Evolutionary conservation across 2,888 invertebrate genomes (phyloP).

Genomic region (Tryphoninae sp.): DNA sequence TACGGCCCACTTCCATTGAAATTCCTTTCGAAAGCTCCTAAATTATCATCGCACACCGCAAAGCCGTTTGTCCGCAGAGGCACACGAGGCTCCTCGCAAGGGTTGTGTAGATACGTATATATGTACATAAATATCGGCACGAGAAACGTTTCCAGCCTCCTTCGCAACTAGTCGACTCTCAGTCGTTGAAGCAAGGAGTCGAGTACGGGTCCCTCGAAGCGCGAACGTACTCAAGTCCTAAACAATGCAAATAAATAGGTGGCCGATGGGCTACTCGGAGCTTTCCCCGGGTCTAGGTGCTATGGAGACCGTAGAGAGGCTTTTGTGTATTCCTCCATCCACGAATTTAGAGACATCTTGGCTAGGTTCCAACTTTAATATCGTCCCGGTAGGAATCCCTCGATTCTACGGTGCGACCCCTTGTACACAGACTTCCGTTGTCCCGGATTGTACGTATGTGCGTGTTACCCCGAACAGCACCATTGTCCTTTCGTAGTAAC

Average conservation of each 20-base stretch:
- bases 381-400: slow-evolving; percentile 64
- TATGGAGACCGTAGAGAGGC: slow-evolving; percentile 32
- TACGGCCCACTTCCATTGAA: slow-evolving; percentile 30
- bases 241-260: slow-evolving; percentile 78
- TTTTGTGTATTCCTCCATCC: slow-evolving; percentile 67
- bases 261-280: slow-evolving; percentile 51
- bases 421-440: slow-evolving; percentile 24
- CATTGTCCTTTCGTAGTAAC: slow-evolving; percentile 73
- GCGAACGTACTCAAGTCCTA: slow-evolving; percentile 65
- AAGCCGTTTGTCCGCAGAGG: slow-evolving; percentile 49
- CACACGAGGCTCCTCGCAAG: slow-evolving; percentile 24
- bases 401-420: slow-evolving; percentile 46
- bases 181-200: slow-evolving; percentile 55
- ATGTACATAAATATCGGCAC: slow-evolving; percentile 4
- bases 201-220: slow-evolving; percentile 48
- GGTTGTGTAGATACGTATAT: slow-evolving; percentile 5
- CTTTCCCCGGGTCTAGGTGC: slow-evolving; percentile 15
- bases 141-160: slow-evolving; percentile 47
- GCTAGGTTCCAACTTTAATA: slow-evolving; percentile 76
- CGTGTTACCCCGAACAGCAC: slow-evolving; percentile 59
- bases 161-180: slow-evolving; percentile 31
- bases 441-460: slow-evolving; percentile 64
- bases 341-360: slow-evolving; percentile 76
- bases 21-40: slow-evolving; percentile 70
- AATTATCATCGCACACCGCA: slow-evolving; percentile 67